These are phyloP conservation scores for Ophiodon elongatus DNA, from an alignment of 2,113 vertebrate genomes.

Conservation along the genomic window DNA sequence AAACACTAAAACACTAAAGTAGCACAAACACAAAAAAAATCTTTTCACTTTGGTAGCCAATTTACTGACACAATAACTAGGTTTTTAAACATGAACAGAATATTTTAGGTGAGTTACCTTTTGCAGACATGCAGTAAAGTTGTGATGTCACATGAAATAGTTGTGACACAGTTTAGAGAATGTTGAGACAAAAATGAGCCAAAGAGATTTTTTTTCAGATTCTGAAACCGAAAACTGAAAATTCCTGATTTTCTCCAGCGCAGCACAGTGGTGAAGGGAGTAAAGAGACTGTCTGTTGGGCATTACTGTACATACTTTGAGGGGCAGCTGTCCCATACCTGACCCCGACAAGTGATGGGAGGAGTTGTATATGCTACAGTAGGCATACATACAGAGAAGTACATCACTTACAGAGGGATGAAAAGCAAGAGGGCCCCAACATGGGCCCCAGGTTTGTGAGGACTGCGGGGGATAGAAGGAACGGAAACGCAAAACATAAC, in stretches of 20 bases:
- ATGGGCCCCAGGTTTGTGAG: not conserved
- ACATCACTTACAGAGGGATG: constrained; percentile 7
- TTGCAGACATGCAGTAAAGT: too few species aligned
- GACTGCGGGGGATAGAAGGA: not conserved
- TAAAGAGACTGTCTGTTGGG: not conserved
- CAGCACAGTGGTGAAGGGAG: not conserved
- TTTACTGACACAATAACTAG: not conserved
- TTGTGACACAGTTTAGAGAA: too few species aligned
- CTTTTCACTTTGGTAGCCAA: not conserved
- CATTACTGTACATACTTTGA: not conserved
- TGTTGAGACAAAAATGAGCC: too few species aligned
- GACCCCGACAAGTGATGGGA: constrained; percentile 4
- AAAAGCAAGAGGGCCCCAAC: constrained; percentile 19
- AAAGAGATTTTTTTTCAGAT: not conserved
- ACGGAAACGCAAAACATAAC: not conserved
- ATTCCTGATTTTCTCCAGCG: not conserved
- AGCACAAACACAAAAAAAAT: too few species aligned
- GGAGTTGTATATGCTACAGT: not conserved
- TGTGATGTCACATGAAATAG: too few species aligned
- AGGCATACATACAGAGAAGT: constrained; percentile 3
- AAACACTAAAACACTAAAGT: too few species aligned
- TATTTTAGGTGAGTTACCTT: not conserved
- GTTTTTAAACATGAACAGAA: not conserved
- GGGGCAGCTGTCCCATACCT: constrained; percentile 12
- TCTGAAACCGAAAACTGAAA: not conserved